Evolutionary conservation across 2,888 invertebrate genomes (phyloP).

Genomic region (Myopa tessellatipennis): DNA sequence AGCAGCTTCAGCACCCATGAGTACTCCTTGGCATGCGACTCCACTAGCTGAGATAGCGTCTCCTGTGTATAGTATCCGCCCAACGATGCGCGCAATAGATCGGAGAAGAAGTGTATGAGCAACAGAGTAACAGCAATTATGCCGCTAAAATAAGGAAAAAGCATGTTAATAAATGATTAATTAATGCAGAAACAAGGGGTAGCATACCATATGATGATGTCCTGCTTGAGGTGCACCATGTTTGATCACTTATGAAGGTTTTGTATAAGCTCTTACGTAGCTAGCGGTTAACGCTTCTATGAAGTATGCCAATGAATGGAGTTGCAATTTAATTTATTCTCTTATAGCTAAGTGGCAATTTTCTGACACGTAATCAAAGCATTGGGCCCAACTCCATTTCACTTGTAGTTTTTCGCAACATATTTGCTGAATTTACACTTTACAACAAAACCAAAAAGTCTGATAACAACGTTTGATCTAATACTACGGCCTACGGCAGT

Average conservation of each 20-base stretch:
- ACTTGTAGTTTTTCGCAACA: neutral
- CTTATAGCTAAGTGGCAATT: no score
- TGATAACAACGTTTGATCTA: neutral
- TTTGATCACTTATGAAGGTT: neutral
- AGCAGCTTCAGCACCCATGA: constrained; percentile 82
- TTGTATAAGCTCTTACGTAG: neutral
- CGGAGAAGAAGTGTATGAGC: constrained; percentile 65
- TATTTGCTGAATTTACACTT: neutral
- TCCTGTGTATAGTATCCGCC: constrained; percentile 61
- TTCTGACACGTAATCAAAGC: constrained; percentile 33
- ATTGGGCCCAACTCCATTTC: constrained; percentile 5
- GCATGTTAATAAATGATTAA: neutral
- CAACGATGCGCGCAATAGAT: constrained; percentile 64
- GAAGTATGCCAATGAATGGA: neutral
- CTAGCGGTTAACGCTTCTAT: neutral
- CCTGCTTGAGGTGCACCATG: constrained; percentile 25
- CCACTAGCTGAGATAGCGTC: constrained; percentile 66
- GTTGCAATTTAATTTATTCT: no score
- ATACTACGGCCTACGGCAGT: constrained; percentile 18
- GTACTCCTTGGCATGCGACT: constrained; percentile 70
- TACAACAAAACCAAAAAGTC: neutral
- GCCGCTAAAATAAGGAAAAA: constrained; percentile 51
- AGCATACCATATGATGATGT: constrained; percentile 33
- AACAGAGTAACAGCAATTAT: constrained; percentile 59
- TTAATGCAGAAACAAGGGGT: neutral